Evolutionary conservation across 2,888 invertebrate species (phyloP).

Genomic region (Torymus tubicola): DNA sequence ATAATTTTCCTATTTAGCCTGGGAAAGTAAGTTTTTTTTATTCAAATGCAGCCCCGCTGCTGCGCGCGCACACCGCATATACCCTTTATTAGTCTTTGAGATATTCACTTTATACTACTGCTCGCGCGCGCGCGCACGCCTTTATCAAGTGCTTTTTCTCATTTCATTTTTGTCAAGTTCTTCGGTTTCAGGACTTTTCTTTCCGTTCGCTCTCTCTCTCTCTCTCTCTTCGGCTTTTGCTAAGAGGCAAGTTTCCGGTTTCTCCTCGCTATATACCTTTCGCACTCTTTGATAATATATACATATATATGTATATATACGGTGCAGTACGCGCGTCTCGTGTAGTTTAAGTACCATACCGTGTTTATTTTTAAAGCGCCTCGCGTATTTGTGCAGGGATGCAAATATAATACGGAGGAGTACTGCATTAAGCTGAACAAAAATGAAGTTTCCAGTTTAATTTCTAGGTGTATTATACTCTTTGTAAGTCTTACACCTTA

Average conservation of each 20-base stretch:
- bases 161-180: constrained; percentile 12
- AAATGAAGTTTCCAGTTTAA: no score
- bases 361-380: constrained; percentile 20
- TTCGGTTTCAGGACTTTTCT: constrained; percentile 19
- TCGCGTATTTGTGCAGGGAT: not conserved
- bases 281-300: not conserved
- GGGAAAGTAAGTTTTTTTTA: not conserved
- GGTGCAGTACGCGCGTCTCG: no score
- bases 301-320: no score
- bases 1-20: not conserved
- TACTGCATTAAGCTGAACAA: no score
- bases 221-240: constrained; percentile 21
- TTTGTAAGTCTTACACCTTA: no score
- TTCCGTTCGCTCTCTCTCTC: no score
- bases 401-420: no score
- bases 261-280: not conserved
- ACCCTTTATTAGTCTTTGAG: no score
- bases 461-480: no score
- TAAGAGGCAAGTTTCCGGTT: constrained; percentile 43
- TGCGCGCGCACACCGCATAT: no score
- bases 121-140: not conserved
- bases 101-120: constrained; percentile 21
- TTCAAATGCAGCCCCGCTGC: not conserved
- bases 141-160: constrained; percentile 8
- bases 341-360: not conserved